Conservation (phyloP, 2,113 vertebrate species). For the Macrotis lagotis region DNA sequence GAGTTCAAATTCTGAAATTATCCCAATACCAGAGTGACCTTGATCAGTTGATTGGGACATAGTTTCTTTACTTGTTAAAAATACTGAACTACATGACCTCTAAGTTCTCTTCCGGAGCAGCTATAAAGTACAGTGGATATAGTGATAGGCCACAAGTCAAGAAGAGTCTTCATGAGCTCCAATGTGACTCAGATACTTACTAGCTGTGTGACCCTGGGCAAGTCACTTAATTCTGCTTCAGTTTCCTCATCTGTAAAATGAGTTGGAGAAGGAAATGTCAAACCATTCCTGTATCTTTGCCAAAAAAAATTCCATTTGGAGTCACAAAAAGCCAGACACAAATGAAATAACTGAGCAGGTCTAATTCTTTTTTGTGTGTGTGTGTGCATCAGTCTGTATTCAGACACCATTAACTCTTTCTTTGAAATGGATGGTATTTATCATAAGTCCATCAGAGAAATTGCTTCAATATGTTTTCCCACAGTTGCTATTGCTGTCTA, state of each 20-base stretch:
- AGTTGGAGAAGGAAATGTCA: background rate
- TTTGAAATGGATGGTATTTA: no score
- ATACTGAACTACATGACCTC: background rate
- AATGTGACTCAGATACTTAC: no score
- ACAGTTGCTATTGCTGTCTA: no score
- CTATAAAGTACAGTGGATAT: no score
- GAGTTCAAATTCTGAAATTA: background rate
- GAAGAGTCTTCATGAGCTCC: no score
- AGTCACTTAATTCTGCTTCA: background rate
- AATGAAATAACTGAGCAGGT: background rate
- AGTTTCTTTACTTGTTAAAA: background rate
- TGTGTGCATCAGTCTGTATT: no score
- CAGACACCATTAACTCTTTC: no score
- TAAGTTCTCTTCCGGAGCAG: background rate
- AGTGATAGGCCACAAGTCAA: no score
- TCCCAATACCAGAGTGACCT: background rate
- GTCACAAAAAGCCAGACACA: background rate
- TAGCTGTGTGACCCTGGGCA: background rate
- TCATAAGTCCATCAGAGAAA: no score
- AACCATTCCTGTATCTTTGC: background rate
- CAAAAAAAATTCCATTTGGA: background rate
- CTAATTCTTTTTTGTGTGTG: no score
- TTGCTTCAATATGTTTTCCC: no score
- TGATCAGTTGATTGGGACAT: background rate
- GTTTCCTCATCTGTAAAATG: background rate